Evolutionary conservation across 2,888 invertebrate genomes (phyloP).

Genomic region (Rotaria macrura): DNA sequence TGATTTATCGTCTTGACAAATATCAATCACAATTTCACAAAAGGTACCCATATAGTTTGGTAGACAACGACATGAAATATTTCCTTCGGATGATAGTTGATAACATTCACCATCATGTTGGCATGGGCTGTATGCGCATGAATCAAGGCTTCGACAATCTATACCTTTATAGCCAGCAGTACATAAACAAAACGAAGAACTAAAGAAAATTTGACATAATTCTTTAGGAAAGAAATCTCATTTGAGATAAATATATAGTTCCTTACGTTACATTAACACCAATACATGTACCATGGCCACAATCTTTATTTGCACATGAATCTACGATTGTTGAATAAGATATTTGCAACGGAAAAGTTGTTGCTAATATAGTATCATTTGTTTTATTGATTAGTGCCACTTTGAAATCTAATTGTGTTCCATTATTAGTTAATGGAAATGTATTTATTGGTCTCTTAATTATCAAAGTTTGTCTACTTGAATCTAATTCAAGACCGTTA

Average conservation of each 20-base stretch:
- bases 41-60: constrained; percentile 11
- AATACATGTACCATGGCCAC: constrained; percentile 1
- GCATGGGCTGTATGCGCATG: constrained; percentile 27
- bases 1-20: constrained; percentile 17
- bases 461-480: background rate
- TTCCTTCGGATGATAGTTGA: background rate
- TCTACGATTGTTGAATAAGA: background rate
- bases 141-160: constrained; percentile 25
- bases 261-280: background rate
- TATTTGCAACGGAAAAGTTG: background rate
- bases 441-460: background rate
- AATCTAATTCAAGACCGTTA: background rate
- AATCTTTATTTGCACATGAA: background rate
- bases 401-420: background rate
- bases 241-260: background rate
- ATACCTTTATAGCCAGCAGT: constrained; percentile 22
- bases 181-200: constrained; percentile 19
- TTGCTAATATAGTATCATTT: background rate
- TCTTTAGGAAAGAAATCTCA: too few species aligned
- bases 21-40: constrained; percentile 14
- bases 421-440: background rate
- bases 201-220: background rate
- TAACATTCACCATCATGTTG: constrained; percentile 20
- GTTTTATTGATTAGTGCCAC: background rate
- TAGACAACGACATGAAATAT: constrained; percentile 22